Evolutionary conservation across 2,113 vertebrate species (phyloP), one percentile per base, ranked within the genome.

Genomic region (Anarrhichthys ocellatus): DNA sequence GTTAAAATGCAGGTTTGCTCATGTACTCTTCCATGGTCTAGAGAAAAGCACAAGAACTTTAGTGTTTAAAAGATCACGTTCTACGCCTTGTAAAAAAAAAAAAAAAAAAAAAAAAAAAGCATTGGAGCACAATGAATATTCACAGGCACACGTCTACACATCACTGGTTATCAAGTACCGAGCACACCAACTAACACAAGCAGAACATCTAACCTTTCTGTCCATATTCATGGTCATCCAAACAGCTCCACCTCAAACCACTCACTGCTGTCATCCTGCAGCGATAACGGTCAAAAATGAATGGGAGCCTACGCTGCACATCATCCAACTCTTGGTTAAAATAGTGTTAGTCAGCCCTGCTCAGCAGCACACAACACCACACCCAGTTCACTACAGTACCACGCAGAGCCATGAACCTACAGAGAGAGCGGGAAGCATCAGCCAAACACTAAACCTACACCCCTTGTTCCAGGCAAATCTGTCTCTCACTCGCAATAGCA

Each of bases 11-110:
- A 61, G 95, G 95, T 84, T 95, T 96, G 92, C 94, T 95, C 95
- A 96, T 96, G 83, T 96, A 96, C 85, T 95, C 95, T 80, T 95
- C 95, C 95, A 96, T 93, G 7, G 95, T 95, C 95, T 96, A 48
- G 50, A 76, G 22, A 78, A 67, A 79, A 77, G 38, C 44, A 88
- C 18, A 87, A 17, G 68, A 17, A 75, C 14, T 71, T 71, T 38
- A 36, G 63, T 75, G n/a, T 4, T 70, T 4, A 52, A 5, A 6
- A 73, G 36, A 67, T 79, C 40, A 67, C 42, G 20, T 24, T 68
- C 50, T 13, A 2, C 10, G 36, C 18, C 3, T 71, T 14, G n/a
- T 50, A 52, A 71, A 67, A 34, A 54, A 5, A 46, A 46, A 46
- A 46, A 17, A 29, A 58, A 6, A 71, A 67, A 34, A 54, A 5